Conservation (phyloP, 2,888 invertebrate genomes). For the Lepidonotus clava region DNA sequence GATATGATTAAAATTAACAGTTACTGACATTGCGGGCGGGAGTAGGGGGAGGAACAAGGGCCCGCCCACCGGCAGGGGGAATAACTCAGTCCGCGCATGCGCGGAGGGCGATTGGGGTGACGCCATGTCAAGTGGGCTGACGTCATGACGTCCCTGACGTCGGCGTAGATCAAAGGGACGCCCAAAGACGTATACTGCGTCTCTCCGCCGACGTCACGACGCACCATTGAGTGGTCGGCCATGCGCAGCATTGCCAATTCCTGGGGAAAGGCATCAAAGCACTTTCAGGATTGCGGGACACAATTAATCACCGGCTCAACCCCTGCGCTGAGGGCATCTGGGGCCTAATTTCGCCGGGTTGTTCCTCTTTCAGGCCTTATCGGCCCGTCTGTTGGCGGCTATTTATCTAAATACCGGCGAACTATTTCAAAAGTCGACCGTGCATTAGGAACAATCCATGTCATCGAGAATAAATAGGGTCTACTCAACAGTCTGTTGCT, state of each 20-base stretch:
- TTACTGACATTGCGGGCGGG: conserved; percentile 10
- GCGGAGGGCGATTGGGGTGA: neutral
- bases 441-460: neutral
- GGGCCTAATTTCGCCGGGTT: neutral
- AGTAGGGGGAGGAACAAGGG: neutral
- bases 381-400: conserved; percentile 15
- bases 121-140: conserved; percentile 32
- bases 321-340: neutral
- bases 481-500: neutral
- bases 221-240: conserved; percentile 33
- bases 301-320: neutral
- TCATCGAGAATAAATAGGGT: neutral
- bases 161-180: neutral
- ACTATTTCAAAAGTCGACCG: neutral
- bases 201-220: neutral
- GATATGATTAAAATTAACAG: conserved; percentile 39
- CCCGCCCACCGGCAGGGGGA: neutral
- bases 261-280: neutral
- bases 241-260: conserved; percentile 37
- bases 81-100: conserved; percentile 28
- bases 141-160: conserved; percentile 20
- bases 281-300: neutral
- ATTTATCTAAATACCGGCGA: conserved; percentile 39
- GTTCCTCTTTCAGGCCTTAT: conserved; percentile 17
- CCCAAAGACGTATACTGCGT: neutral